Conservation (phyloP, 2,888 invertebrate genomes). For the Lycophotia porphyrea region DNA sequence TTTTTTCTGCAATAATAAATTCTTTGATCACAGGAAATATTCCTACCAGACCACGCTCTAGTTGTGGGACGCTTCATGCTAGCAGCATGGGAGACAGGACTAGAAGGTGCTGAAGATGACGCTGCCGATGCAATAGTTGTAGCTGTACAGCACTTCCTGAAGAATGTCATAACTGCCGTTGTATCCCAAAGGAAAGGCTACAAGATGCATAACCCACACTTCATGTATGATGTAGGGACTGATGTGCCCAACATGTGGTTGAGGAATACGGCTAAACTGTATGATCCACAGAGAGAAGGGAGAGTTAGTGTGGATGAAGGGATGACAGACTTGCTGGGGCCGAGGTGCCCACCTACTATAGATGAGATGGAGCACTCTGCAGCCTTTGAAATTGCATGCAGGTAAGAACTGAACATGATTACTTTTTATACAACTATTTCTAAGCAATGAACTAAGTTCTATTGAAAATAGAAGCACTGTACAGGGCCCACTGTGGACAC, state of each 20-base stretch:
- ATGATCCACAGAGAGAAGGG: conserved; percentile 91
- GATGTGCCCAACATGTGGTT: conserved; percentile 95
- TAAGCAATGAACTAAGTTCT: neutral
- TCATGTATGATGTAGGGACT: conserved; percentile 95
- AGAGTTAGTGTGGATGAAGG: conserved; percentile 91
- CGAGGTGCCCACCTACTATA: conserved; percentile 92
- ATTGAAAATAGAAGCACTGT: neutral
- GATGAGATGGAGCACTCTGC: conserved; percentile 94
- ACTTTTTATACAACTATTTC: neutral
- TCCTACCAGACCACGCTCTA: conserved; percentile 95
- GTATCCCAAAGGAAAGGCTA: conserved; percentile 95
- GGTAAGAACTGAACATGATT: conserved; percentile 72
- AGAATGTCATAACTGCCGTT: conserved; percentile 94
- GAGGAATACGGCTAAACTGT: conserved; percentile 92
- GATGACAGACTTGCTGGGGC: conserved; percentile 91
- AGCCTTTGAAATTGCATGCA: conserved; percentile 93
- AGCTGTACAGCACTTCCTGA: conserved; percentile 94
- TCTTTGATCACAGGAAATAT: conserved; percentile 90
- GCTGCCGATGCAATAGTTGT: conserved; percentile 95
- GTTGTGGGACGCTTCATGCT: conserved; percentile 95
- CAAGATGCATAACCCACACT: conserved; percentile 93
- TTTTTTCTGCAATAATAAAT: no score
- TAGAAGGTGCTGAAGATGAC: conserved; percentile 95
- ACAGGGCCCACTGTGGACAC: neutral
- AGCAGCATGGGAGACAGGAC: conserved; percentile 96